Base-by-base conservation (phyloP, 2,113 vertebrate genomes). In the Chloropsis hardwickii region DNA sequence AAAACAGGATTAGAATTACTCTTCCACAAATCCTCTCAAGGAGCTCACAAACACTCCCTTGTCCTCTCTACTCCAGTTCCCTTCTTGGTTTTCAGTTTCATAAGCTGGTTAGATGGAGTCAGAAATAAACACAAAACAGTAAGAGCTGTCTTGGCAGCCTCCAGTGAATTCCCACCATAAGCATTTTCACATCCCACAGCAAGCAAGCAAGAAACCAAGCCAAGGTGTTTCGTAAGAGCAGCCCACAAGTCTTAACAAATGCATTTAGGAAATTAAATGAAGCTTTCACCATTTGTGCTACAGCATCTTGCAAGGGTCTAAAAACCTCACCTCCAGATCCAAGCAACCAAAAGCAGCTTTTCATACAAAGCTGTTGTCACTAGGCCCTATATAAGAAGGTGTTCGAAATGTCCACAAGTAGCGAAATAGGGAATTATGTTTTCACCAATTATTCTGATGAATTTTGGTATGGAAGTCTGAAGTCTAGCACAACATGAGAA, bases 221-320 rank as follows among this genome's bases (percentile, higher is more conserved):
- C 79, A 90, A 86, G 71, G 88, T 76, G 42, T 93, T 95, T 88
- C 6, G 1, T 82, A 83, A 94, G 62, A 94, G 33, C 67, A 93
- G 73, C 66, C 40, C 85, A 86, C 85, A 94, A 90, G 73, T 65
- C 45, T 48, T 80, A 95, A 95, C 65, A 42, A 94, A 90, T 6
- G 8, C 33, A 61, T 76, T 92, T 85, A 90, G 28, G 16, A 90
- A 91, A 77, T 73, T 90, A 96, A 92, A 40, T 48, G n/a, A 90
- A 88, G 58, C n/a, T 82, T 85, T 92, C 85, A 91, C 21, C 45
- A 42, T 76, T 82, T 92, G 76, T 57, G 19, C 54, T 82, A 45
- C 29, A 86, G 67, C 37, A 65, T 70, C 60, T 86, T 81, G 27
- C 22, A 90, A 82, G 10, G 33, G 42, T 77, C 66, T 79, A 53